Evolutionary conservation across 2,113 vertebrate species (phyloP).

Genomic region (Menidia beryllina): DNA sequence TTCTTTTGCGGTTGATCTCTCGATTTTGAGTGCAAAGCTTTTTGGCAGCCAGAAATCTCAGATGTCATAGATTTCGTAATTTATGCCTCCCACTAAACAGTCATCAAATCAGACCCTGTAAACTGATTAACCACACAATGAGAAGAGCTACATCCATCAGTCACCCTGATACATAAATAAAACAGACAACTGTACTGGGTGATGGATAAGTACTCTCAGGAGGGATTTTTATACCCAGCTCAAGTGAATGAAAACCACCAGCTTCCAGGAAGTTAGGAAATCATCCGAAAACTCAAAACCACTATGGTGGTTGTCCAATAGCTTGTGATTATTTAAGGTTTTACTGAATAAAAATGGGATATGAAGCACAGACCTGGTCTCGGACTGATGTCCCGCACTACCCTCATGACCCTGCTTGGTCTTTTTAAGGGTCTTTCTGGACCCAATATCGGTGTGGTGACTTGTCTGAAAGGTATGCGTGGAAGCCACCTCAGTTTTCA

Average conservation of each 20-base stretch:
- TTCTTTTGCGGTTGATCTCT: conserved; percentile 21
- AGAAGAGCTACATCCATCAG: conserved; percentile 20
- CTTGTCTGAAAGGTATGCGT: conserved; percentile 74
- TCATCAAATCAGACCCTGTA: conserved; percentile 8
- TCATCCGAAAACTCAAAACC: conserved; percentile 22
- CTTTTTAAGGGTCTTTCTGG: conserved; percentile 50
- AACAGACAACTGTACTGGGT: conserved; percentile 22
- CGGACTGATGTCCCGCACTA: conserved; percentile 10
- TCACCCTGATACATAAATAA: conserved; percentile 19
- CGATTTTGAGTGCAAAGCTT: conserved; percentile 13
- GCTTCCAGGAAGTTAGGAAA: conserved; percentile 35
- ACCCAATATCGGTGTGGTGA: conserved; percentile 72
- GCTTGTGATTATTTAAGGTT: conserved; percentile 24
- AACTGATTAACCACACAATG: background rate
- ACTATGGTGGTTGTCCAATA: background rate
- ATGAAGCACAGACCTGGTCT: conserved; percentile 5
- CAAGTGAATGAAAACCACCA: conserved; percentile 24
- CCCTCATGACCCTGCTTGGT: conserved; percentile 63
- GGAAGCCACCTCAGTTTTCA: conserved; percentile 68
- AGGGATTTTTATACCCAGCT: conserved; percentile 36
- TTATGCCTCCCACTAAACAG: conserved; percentile 16
- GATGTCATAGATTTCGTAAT: conserved; percentile 17
- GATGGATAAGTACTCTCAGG: conserved; percentile 34
- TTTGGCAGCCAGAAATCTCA: conserved; percentile 25
- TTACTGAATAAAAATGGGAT: conserved; percentile 23